These are phyloP conservation scores for Xestobium rufovillosum DNA, from an alignment of 2,888 invertebrate species.

Conservation along the genomic window DNA sequence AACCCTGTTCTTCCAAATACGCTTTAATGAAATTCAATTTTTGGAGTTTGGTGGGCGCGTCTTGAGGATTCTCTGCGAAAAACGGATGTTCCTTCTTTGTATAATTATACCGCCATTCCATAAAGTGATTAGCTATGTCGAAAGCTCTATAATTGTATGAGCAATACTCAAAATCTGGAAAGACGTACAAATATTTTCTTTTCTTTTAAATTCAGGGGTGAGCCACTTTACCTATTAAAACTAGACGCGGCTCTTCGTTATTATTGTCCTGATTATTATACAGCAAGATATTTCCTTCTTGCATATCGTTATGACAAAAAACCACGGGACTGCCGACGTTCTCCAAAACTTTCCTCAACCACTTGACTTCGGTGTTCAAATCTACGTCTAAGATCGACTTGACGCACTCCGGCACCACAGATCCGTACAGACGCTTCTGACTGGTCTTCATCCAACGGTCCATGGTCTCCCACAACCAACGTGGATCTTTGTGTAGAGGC, in stretches of 20 bases:
- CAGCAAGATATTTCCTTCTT: constrained; percentile 73
- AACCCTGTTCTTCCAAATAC: constrained; percentile 46
- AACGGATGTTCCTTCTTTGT: constrained; percentile 69
- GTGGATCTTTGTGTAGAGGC: constrained; percentile 92
- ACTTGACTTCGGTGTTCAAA: constrained; percentile 59
- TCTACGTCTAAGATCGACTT: constrained; percentile 39
- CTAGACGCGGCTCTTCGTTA: constrained; percentile 32
- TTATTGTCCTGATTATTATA: constrained; percentile 36
- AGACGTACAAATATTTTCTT: constrained; percentile 6
- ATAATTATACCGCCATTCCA: constrained; percentile 89
- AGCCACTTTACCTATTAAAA: constrained; percentile 38
- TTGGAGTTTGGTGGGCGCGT: constrained; percentile 71
- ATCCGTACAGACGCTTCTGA: constrained; percentile 41
- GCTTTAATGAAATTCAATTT: constrained; percentile 53
- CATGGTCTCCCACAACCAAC: constrained; percentile 91
- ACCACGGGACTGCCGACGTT: constrained; percentile 69
- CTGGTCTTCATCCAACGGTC: constrained; percentile 64
- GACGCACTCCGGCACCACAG: constrained; percentile 35
- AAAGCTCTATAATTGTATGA: constrained; percentile 91
- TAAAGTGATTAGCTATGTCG: constrained; percentile 91
- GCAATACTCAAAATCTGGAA: constrained; percentile 84
- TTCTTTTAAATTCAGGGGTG: background rate
- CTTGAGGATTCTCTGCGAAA: constrained; percentile 59
- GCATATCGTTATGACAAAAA: constrained; percentile 93
- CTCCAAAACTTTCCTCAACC: constrained; percentile 58